Evolutionary conservation across 2,888 invertebrate genomes (phyloP).

Genomic region (Crematogaster levior): DNA sequence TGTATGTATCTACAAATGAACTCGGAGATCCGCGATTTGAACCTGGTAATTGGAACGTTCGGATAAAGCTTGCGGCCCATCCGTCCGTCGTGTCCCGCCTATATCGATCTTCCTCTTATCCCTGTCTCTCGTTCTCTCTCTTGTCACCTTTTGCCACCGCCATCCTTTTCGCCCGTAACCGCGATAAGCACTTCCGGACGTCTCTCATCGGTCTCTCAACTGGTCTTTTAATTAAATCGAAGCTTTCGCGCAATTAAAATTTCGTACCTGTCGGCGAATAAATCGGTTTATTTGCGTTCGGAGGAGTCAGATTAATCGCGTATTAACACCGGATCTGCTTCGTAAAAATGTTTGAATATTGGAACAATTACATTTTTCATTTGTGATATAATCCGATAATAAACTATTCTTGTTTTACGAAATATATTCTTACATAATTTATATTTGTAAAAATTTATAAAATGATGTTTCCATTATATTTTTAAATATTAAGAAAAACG

Average conservation of each 20-base stretch:
- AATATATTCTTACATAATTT: neutral
- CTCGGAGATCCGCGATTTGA: constrained; percentile 71
- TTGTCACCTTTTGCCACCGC: constrained; percentile 13
- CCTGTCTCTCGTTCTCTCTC: constrained; percentile 10
- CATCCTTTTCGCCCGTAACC: constrained; percentile 27
- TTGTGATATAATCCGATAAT: neutral
- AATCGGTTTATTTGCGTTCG: constrained; percentile 62
- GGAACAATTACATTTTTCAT: constrained; percentile 18
- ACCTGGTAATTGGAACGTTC: constrained; percentile 78
- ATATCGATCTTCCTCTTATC: constrained; percentile 64
- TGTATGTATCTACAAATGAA: constrained; percentile 74
- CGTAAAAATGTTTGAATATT: constrained; percentile 28
- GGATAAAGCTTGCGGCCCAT: constrained; percentile 72
- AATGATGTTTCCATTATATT: neutral
- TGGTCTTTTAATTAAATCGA: constrained; percentile 69
- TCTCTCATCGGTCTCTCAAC: constrained; percentile 38
- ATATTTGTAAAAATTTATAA: neutral
- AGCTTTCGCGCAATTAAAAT: constrained; percentile 71
- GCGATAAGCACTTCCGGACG: constrained; percentile 63
- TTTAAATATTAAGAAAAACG: neutral
- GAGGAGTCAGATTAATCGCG: constrained; percentile 45
- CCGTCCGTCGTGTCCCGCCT: constrained; percentile 57
- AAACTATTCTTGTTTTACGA: neutral
- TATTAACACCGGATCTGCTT: constrained; percentile 41
- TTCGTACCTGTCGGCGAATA: constrained; percentile 52